Conservation (phyloP, 2,797 vertebrate genomes). For the Rhinatrema bivittatum region DNA sequence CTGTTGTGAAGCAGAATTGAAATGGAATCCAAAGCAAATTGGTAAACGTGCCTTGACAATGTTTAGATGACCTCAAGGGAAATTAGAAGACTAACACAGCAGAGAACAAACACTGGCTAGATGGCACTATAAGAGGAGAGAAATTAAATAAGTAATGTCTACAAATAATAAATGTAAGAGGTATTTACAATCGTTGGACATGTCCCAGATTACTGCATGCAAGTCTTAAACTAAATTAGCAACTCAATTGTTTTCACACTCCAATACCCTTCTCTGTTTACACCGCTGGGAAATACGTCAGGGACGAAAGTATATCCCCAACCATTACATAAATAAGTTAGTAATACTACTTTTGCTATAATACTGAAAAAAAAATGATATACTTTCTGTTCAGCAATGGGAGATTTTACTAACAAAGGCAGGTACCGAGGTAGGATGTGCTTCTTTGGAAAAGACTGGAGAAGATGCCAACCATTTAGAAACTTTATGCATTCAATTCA, state of each 20-base stretch:
- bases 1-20: background rate
- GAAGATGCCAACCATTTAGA: constrained; percentile 4
- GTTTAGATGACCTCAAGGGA: constrained; percentile 4
- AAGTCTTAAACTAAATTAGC: constrained; percentile 12
- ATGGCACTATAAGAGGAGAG: background rate
- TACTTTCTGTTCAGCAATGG: too few relatives aligned
- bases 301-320: constrained; percentile 13
- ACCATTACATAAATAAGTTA: constrained; percentile 20
- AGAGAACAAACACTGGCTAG: too few relatives aligned
- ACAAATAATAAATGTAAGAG: background rate
- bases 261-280: constrained; percentile 15
- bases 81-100: constrained; percentile 4
- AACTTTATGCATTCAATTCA: too few relatives aligned
- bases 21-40: constrained; percentile 8
- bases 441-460: background rate
- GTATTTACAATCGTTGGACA: background rate
- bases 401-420: too few relatives aligned
- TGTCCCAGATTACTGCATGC: background rate
- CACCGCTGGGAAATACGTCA: constrained; percentile 16
- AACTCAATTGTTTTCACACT: constrained; percentile 21
- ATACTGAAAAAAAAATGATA: too few relatives aligned
- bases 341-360: too few relatives aligned
- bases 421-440: constrained; percentile 5
- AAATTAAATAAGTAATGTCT: background rate
- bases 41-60: background rate